Conservation (phyloP, 2,888 invertebrate species). For the Limulus polyphemus region DNA sequence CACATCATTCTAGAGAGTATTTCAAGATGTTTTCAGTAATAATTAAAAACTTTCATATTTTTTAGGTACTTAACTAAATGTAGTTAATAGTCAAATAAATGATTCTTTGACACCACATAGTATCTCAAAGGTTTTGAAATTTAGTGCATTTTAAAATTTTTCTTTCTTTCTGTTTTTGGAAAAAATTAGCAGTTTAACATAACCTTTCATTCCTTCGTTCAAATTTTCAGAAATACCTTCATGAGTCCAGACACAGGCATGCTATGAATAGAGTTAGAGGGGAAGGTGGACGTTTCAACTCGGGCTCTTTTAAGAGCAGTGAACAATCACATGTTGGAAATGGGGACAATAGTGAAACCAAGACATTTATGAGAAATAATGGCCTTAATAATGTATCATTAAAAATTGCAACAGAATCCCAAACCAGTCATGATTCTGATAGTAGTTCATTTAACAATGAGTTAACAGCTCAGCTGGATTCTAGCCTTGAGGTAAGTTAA, state of each 20-base stretch:
- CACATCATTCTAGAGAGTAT: no score
- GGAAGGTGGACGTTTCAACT: slow-evolving; percentile 90
- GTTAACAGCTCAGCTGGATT: neutral
- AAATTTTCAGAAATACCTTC: slow-evolving; percentile 74
- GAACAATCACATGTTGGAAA: no score
- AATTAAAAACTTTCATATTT: no score
- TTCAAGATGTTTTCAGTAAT: no score
- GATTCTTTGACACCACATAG: no score
- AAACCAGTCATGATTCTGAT: slow-evolving; percentile 1
- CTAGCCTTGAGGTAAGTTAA: neutral
- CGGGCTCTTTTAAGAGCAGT: slow-evolving; percentile 39
- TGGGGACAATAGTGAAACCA: no score
- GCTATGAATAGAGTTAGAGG: slow-evolving; percentile 95
- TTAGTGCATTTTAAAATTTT: no score
- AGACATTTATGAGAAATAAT: neutral
- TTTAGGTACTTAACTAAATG: no score
- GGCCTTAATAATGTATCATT: neutral
- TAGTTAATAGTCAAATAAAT: no score
- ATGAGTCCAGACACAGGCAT: slow-evolving; percentile 90
- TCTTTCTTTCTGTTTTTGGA: no score
- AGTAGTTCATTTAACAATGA: neutral
- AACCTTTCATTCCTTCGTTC: slow-evolving; percentile 29
- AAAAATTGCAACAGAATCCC: neutral
- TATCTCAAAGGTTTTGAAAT: no score
- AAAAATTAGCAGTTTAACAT: neutral